phyloP scores from a whole-genome alignment of 2,797 vertebrate genomes.

The Gymnoscopelus microlampas region DNA sequence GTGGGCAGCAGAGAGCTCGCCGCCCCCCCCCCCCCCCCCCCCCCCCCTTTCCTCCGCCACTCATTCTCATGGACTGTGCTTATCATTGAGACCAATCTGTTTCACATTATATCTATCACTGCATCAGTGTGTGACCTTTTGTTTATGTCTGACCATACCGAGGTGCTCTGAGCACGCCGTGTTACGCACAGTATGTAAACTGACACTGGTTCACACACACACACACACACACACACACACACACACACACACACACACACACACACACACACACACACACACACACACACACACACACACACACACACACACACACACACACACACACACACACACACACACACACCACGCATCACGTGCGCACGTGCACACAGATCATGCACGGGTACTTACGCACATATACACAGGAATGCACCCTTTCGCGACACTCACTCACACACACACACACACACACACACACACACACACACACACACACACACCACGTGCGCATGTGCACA shows the following conservation, averaged over 20 bases:
- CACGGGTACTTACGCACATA: constrained; percentile 51
- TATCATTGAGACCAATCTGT: constrained; percentile 63
- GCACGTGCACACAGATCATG: constrained; percentile 1
- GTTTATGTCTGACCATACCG: constrained; percentile 24
- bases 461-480: constrained; percentile 49
- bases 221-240: constrained; percentile 1
- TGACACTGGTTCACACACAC: constrained; percentile 67
- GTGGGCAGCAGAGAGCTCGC: constrained; percentile 51
- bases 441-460: constrained; percentile 49
- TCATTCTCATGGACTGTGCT: constrained; percentile 60
- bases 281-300: constrained; percentile 19
- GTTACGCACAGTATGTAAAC: constrained; percentile 66
- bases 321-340: not conserved
- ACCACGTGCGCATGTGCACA: constrained; percentile 7
- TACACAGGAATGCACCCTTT: constrained; percentile 45
- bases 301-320: constrained; percentile 45
- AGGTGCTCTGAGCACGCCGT: constrained; percentile 62
- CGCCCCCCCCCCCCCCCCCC: constrained; percentile 51
- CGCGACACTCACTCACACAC: constrained; percentile 46
- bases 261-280: constrained; percentile 31
- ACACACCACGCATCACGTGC: not conserved
- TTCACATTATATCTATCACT: constrained; percentile 63
- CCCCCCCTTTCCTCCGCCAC: constrained; percentile 56
- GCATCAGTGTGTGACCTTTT: constrained; percentile 53
- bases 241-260: not conserved